Evolutionary conservation across 2,797 vertebrate species (phyloP), one percentile per base, ranked within the genome.

Genomic region (Alcedo atthis): DNA sequence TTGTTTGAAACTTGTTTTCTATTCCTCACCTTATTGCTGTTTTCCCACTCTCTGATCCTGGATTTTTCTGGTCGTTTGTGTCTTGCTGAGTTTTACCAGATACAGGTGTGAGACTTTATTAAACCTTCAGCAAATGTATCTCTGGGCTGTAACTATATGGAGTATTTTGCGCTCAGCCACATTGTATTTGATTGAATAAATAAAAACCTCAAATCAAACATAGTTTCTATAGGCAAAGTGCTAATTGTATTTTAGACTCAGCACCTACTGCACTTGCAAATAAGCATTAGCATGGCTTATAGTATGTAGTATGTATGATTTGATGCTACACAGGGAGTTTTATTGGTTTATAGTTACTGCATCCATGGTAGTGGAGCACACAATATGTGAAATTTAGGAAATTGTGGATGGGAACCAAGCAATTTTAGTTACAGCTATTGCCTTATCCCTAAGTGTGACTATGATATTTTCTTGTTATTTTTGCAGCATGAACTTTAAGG

Each of bases 221-320:
- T 58, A 10, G 8, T 83, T 91, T 92, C n/a, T 40, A 81, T 81
- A 81, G 28, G 66, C 21, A 45, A 89, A 92, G 10, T 40, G 12
- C 12, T 91, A 9, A 43, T 78, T 81, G 10, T 64, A 21, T 71
- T 85, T 95, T 85, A 74, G 51, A 55, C 66, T 87, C 77, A 48
- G 69, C 80, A 91, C 25, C 90, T 82, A 70, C 57, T 80, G 22
- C 26, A 80, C n/a, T 61, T 51, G 80, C 90, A 92, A 95, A 90
- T 87, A 92, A 30, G 21, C 43, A 83, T 83, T 51, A 89, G 24
- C 6, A 1, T 90, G 54, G 49, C 21, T 92, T 81, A 73, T 51
- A 58, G 54, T 85, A 43, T 63, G 18, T 71, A 71, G 54, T 85
- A 40, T 59, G 18, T 71, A 71, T 71, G 76, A 90, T 78, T 90